Base-by-base conservation (phyloP, 2,113 vertebrate species). In the Formicarius rufipectus region DNA sequence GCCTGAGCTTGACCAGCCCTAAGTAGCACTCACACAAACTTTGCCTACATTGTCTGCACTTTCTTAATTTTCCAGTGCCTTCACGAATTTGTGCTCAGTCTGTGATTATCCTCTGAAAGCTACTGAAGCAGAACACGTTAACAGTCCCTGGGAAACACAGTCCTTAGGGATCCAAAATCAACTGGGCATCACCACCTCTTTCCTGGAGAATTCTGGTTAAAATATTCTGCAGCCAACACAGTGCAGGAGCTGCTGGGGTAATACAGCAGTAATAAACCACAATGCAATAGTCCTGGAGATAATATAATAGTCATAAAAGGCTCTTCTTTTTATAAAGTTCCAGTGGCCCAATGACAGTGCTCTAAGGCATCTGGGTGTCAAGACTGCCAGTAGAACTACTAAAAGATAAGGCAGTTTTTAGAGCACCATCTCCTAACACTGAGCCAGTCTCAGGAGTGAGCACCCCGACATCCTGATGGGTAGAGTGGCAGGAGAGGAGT, bases 401-500 rank as follows among this genome's bases (percentile, higher is more conserved):
- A 27, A 33, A 81, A 84, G 37, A 39, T 33, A 69, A 86, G 23
- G 17, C 27, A 83, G 74, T 14, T 13, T 64, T 62, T 10, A 21
- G 40, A 79, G 35, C 2, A 1, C 7, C 60, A 49, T 5, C 40
- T 83, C 67, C 75, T 28, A 72, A 35, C 24, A 5, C 7, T 4
- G 14, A 44, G 58, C 21, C 31, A 8, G 18, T 44, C 83, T 71
- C 72, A 62, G 62, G 19, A 31, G 18, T 55, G 24, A 63, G 40
- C 50, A 49, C 24, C 14, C 94, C 67, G 55, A 2, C 28, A 58
- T 74, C 55, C 52, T 31, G 39, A 19, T 5, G 50, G 63, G 35
- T 35, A 27, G 27, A 44, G 59, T 0, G 8, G 40, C 1, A 68
- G 35, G 1, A 63, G 2, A 47, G 44, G 31, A 53, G n/a, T 28